Base-by-base conservation (phyloP, 1,140 invertebrate genomes). In the Nixonia krombeini region DNA sequence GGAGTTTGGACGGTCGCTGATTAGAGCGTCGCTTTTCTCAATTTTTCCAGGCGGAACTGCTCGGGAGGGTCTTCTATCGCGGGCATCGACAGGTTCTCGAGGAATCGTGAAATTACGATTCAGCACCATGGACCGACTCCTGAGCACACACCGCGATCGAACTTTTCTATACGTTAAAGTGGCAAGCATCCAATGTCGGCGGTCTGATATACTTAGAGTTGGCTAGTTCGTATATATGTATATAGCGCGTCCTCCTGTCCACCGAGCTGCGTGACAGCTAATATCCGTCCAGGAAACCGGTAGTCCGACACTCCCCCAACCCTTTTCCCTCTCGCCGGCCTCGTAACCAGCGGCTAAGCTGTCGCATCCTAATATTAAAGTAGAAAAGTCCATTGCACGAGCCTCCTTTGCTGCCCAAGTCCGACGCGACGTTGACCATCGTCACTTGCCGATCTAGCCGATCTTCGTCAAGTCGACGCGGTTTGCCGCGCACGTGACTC, bases 261-360 rank as follows among this genome's bases (percentile, higher is more conserved):
- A 84, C 72, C 80, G 80, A 84, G 81, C 74, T 79, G 76, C 76
- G 71, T 81, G 83, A 85, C 83, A 85, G 82, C 80, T 85, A 85
- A 85, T 85, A 85, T 84, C 83, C 83, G 79, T 70, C 73, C 79
- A 76, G 82, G 80, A 85, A 84, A 84, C 81, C 81, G 82, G 80
- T 79, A 77, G 77, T 75, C 76, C 73, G 58, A 61, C 73, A 64
- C 61, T 64, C 40, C 68, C 59, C n/a, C n/a, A n/a, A n/a, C n/a
- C n/a, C n/a, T n/a, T n/a, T n/a, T n/a, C n/a, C n/a, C n/a, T n/a
- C n/a, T n/a, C n/a, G n/a, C n/a, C n/a, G n/a, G n/a, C n/a, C 57
- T 52, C 53, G 66, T 58, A 65, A 61, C 51, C 57, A 56, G 17
- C 41, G 45, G 57, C 70, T 69, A 70, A 69, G 64, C 57, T 51